Percentiles rank a stretch among this genome's conserved stretches.
Evolutionary conservation across 2,797 vertebrate genomes (phyloP).

Genomic region (Carcharodon carcharias): DNA sequence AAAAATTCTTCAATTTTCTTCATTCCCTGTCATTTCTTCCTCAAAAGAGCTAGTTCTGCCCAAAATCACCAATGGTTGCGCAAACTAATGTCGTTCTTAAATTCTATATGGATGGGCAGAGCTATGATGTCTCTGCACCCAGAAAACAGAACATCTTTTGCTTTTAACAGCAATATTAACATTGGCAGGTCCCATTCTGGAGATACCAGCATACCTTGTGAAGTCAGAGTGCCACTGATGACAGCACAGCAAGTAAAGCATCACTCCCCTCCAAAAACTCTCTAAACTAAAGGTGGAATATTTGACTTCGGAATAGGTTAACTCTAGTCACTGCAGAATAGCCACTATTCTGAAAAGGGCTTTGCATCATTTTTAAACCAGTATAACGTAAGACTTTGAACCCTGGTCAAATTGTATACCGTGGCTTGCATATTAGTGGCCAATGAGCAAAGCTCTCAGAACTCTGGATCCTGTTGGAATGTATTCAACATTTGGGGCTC

Average conservation of each 20-base stretch:
- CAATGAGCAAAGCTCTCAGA: background rate
- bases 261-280: background rate
- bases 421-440: background rate
- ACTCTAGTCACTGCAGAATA: background rate
- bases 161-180: background rate
- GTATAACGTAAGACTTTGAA: background rate
- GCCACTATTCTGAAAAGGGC: background rate
- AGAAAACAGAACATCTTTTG: background rate
- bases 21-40: background rate
- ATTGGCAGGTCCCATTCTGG: background rate
- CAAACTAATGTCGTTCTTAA: background rate
- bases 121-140: background rate
- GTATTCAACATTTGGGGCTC: background rate
- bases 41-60: background rate
- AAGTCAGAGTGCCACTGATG: background rate
- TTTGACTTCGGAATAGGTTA: background rate
- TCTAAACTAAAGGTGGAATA: background rate
- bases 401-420: background rate
- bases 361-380: background rate
- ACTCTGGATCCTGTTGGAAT: background rate
- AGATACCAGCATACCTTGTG: background rate
- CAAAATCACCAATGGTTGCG: background rate
- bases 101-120: background rate
- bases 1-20: background rate
- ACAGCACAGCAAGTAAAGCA: background rate